phyloP scores from a whole-genome alignment of 2,113 vertebrate genomes.

The Monopterus albus region DNA sequence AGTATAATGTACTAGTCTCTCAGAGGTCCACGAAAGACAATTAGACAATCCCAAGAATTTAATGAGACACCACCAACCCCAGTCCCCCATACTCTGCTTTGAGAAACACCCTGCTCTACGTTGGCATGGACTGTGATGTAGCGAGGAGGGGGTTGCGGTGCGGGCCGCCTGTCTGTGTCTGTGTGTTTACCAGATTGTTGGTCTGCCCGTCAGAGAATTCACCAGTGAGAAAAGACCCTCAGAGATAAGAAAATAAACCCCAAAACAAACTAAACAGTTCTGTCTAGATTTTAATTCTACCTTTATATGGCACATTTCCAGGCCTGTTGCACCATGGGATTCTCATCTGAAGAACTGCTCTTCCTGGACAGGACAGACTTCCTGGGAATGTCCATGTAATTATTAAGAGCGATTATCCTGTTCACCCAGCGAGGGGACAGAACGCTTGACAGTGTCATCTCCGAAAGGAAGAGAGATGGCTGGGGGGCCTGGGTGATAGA shows the following conservation, averaged over 20 bases:
- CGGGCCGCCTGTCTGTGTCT: slow-evolving; percentile 67
- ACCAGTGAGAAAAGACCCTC: slow-evolving; percentile 55
- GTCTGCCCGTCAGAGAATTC: slow-evolving; percentile 71
- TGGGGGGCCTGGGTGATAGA: slow-evolving; percentile 72
- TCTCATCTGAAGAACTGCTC: slow-evolving; percentile 51
- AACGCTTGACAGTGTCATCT: slow-evolving; percentile 81
- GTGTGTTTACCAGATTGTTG: slow-evolving; percentile 79
- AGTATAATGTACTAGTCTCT: slow-evolving; percentile 99
- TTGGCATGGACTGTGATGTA: slow-evolving; percentile 70
- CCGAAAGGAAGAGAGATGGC: slow-evolving; percentile 78
- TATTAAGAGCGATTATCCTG: slow-evolving; percentile 82
- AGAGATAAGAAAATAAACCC: slow-evolving; percentile 44
- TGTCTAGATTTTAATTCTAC: slow-evolving; percentile 50
- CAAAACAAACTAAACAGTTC: slow-evolving; percentile 36
- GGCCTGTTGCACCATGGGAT: slow-evolving; percentile 50
- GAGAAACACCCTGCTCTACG: slow-evolving; percentile 75
- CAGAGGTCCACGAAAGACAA: slow-evolving; percentile 98
- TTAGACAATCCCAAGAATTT: slow-evolving; percentile 99
- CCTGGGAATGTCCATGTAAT: slow-evolving; percentile 79
- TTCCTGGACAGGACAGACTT: slow-evolving; percentile 64
- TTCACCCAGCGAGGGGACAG: slow-evolving; percentile 72
- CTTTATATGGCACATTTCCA: slow-evolving; percentile 58
- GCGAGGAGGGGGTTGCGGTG: slow-evolving; percentile 62
- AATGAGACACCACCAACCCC: slow-evolving; percentile 98
- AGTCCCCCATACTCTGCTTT: slow-evolving; percentile 81